phyloP scores from a whole-genome alignment of 2,797 vertebrate species.

The Ptychobarbus kaznakovi region DNA sequence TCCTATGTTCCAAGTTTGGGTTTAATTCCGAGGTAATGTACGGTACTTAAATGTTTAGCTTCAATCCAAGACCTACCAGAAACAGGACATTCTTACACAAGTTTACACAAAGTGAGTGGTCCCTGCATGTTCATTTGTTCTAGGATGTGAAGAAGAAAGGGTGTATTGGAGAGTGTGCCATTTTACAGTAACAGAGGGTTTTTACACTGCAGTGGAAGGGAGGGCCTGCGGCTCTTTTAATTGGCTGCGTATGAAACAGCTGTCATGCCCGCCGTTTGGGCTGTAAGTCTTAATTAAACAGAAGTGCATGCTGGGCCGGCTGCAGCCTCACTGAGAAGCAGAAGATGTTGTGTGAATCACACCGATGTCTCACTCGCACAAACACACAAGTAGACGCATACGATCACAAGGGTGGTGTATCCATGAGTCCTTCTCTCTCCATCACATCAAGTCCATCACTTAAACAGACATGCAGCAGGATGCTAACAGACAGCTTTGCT shows the following conservation, averaged over 20 bases:
- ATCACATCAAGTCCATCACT: constrained; percentile 3
- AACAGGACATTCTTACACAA: neutral
- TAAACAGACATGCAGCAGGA: constrained; percentile 24
- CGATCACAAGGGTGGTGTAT: neutral
- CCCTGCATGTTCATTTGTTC: neutral
- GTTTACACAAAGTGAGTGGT: neutral
- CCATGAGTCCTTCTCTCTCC: neutral
- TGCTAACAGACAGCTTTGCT: constrained; percentile 44
- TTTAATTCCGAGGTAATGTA: neutral
- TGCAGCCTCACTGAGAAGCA: constrained; percentile 40
- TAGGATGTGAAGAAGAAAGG: neutral
- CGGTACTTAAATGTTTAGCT: neutral
- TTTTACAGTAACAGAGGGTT: constrained; percentile 45
- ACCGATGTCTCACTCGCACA: neutral
- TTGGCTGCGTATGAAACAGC: constrained; percentile 62
- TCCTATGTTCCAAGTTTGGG: neutral
- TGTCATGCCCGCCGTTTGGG: constrained; percentile 49
- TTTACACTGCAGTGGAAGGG: constrained; percentile 49
- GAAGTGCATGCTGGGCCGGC: constrained; percentile 55
- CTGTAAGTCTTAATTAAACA: constrained; percentile 66
- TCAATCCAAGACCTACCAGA: neutral
- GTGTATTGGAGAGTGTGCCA: constrained; percentile 17
- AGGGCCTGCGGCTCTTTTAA: constrained; percentile 49
- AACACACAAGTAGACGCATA: neutral
- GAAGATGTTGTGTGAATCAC: constrained; percentile 29